These are phyloP conservation scores for Bombus haemorrhoidalis DNA, from an alignment of 1,140 invertebrate genomes.

Conservation along the genomic window DNA sequence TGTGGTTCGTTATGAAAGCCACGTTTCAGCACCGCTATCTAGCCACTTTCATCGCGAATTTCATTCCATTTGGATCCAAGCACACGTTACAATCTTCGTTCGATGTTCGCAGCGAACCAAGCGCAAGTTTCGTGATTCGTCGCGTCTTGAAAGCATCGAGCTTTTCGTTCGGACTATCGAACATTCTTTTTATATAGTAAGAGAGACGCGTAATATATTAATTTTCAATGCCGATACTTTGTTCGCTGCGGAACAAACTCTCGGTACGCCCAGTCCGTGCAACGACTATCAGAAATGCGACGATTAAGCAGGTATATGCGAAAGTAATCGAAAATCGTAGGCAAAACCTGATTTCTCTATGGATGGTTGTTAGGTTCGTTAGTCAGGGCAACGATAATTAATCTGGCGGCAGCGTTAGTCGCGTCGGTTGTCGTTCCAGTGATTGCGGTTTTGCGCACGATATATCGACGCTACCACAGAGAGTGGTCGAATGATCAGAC, in stretches of 20 bases:
- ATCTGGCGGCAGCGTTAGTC: neutral
- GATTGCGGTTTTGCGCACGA: conserved; percentile 52
- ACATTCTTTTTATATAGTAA: neutral
- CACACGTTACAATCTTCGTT: conserved; percentile 54
- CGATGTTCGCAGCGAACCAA: conserved; percentile 47
- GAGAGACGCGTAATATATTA: neutral
- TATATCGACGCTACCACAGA: conserved; percentile 48
- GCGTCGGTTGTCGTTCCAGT: neutral
- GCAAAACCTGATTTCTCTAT: conserved; percentile 45
- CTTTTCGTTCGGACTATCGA: neutral
- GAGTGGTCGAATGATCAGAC: conserved; percentile 55
- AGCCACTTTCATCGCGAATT: neutral
- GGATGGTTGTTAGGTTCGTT: neutral
- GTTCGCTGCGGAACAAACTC: conserved; percentile 53
- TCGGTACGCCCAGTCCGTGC: conserved; percentile 55
- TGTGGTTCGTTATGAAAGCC: neutral
- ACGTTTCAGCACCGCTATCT: conserved; percentile 36
- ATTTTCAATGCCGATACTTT: neutral
- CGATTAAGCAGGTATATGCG: conserved; percentile 49
- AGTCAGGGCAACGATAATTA: conserved; percentile 10
- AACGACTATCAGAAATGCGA: conserved; percentile 61
- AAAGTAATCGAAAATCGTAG: conserved; percentile 40
- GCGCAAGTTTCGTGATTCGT: neutral
- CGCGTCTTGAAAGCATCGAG: neutral
- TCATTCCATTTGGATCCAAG: conserved; percentile 27